Evolutionary conservation across 2,888 invertebrate genomes (phyloP).

Genomic region (Apodemia zela): DNA sequence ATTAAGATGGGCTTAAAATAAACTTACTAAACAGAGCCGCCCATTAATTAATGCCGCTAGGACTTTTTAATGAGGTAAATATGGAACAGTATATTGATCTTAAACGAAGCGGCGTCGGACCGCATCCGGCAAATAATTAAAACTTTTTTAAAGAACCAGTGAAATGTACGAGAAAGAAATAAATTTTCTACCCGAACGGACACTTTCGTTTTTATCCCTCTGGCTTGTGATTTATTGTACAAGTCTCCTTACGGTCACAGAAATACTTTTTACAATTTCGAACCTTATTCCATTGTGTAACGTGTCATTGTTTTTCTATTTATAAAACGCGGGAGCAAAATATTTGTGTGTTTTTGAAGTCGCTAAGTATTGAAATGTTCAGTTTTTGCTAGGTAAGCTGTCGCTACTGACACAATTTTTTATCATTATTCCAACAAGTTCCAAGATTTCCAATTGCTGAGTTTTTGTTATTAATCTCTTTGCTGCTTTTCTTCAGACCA

Average conservation of each 20-base stretch:
- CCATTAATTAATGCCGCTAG: constrained; percentile 19
- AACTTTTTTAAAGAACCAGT: constrained; percentile 63
- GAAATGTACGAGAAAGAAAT: constrained; percentile 66
- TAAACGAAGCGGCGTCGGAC: constrained; percentile 47
- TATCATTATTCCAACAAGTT: constrained; percentile 20
- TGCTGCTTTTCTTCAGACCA: constrained; percentile 13
- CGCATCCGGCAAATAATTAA: constrained; percentile 74
- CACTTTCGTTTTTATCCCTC: constrained; percentile 67
- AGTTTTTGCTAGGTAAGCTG: constrained; percentile 42
- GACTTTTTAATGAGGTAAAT: constrained; percentile 37
- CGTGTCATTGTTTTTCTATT: constrained; percentile 31
- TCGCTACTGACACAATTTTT: constrained; percentile 35
- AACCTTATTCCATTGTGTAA: constrained; percentile 37
- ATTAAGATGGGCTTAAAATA: background rate
- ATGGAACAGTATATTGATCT: constrained; percentile 46
- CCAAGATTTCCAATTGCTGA: constrained; percentile 20
- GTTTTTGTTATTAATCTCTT: constrained; percentile 18
- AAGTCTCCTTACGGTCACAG: constrained; percentile 42
- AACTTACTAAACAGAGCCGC: constrained; percentile 29
- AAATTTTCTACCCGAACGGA: constrained; percentile 65
- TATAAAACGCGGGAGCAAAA: constrained; percentile 20
- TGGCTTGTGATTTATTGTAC: constrained; percentile 57
- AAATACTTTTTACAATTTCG: constrained; percentile 34
- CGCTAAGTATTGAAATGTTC: constrained; percentile 39
- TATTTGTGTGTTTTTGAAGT: constrained; percentile 21